Evolutionary conservation across 2,797 vertebrate species (phyloP).

Genomic region (Ataeniobius toweri): DNA sequence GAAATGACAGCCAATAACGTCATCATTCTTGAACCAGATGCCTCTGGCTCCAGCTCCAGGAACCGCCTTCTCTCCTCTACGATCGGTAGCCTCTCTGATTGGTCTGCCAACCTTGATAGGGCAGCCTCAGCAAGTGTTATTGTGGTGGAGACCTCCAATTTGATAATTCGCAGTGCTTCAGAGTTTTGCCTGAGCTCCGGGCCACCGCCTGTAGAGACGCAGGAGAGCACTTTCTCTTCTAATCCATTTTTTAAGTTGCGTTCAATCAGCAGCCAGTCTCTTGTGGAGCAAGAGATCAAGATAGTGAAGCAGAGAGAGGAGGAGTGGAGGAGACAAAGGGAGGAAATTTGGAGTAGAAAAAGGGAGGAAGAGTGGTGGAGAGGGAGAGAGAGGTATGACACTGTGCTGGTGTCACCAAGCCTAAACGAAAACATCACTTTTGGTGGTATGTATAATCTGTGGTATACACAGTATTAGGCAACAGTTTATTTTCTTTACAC

Average conservation of each 20-base stretch:
- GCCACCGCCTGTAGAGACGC: constrained; percentile 32
- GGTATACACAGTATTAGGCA: background rate
- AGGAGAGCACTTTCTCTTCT: constrained; percentile 73
- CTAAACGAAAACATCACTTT: constrained; percentile 59
- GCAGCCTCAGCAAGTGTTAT: constrained; percentile 61
- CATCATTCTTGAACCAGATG: constrained; percentile 75
- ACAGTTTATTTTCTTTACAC: background rate
- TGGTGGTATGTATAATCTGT: constrained; percentile 44
- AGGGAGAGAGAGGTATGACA: constrained; percentile 67
- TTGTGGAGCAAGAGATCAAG: constrained; percentile 77
- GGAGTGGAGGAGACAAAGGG: constrained; percentile 75
- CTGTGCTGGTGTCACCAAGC: constrained; percentile 72
- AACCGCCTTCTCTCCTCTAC: constrained; percentile 58
- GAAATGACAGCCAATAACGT: constrained; percentile 77
- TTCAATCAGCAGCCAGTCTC: constrained; percentile 76
- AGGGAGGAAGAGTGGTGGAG: constrained; percentile 65
- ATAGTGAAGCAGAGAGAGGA: constrained; percentile 76
- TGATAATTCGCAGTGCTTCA: constrained; percentile 77
- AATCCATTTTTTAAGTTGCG: constrained; percentile 81
- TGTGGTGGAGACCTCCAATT: constrained; percentile 76
- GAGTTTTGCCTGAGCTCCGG: constrained; percentile 73
- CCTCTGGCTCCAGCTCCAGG: constrained; percentile 51
- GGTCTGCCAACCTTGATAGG: constrained; percentile 44
- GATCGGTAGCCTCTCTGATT: constrained; percentile 52
- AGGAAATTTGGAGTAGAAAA: constrained; percentile 63